Percentiles rank a stretch among this genome's conserved stretches.
These are phyloP conservation scores for Seladonia tumulorum DNA, from an alignment of 2,888 invertebrate genomes.

Conservation along the genomic window DNA sequence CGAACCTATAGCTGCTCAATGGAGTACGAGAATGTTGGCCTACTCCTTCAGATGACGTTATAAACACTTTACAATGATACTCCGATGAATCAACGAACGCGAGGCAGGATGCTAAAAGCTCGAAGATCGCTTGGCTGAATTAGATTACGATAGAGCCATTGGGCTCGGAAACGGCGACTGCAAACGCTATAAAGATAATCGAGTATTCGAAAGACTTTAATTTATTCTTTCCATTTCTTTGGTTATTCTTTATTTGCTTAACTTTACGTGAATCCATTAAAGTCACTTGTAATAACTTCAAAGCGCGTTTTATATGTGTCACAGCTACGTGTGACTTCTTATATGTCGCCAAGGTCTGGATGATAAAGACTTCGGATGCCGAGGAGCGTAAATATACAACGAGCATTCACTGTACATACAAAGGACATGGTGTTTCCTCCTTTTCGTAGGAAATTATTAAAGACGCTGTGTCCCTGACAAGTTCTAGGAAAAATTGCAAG, in stretches of 20 bases:
- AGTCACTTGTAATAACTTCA: too few species aligned
- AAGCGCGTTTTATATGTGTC: not conserved
- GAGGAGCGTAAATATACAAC: too few species aligned
- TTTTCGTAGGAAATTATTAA: too few species aligned
- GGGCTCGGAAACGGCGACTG: too few species aligned
- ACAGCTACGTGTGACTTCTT: not conserved
- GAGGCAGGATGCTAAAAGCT: not conserved
- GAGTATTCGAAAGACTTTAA: not conserved
- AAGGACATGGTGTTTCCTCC: too few species aligned
- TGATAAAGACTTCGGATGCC: too few species aligned
- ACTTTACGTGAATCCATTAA: not conserved
- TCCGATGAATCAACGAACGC: not conserved
- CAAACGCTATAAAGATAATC: too few species aligned
- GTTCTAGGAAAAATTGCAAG: too few species aligned
- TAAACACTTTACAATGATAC: slow-evolving; percentile 1
- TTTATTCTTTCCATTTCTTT: not conserved
- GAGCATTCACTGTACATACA: too few species aligned
- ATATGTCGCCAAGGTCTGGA: too few species aligned
- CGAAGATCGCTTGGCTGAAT: too few species aligned
- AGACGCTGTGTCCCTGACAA: too few species aligned
- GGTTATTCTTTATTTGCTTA: not conserved
- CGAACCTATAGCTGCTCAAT: not conserved
- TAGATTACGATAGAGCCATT: not conserved
- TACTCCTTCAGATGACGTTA: not conserved
- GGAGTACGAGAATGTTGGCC: not conserved